Percentiles rank a stretch among this genome's conserved stretches.
Conservation (phyloP, 1,140 invertebrate genomes). For the Triops longicaudatus region DNA sequence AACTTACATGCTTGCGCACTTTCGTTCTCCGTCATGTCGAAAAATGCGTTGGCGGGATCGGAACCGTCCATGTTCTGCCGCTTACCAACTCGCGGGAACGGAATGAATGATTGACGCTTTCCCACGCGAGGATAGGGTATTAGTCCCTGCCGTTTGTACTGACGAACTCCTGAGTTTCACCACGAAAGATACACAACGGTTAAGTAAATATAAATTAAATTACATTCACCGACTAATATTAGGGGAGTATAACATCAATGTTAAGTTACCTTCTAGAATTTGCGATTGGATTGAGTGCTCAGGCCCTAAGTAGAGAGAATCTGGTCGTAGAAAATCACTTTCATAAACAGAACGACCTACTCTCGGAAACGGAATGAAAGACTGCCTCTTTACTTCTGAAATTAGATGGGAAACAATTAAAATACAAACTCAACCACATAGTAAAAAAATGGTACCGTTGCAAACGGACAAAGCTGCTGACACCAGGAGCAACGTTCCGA, state of each 20-base stretch:
- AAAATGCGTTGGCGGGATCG: background rate
- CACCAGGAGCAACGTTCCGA: background rate
- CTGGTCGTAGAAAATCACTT: background rate
- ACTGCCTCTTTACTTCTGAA: constrained; percentile 24
- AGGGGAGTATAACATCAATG: background rate
- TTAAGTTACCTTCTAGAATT: background rate
- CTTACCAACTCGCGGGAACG: constrained; percentile 27
- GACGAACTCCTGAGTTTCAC: background rate
- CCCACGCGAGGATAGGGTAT: constrained; percentile 28
- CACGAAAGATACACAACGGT: background rate
- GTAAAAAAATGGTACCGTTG: background rate
- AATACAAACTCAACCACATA: background rate
- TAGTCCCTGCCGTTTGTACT: constrained; percentile 23
- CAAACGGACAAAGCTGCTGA: background rate
- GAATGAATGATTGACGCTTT: constrained; percentile 27
- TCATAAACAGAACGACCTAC: constrained; percentile 20
- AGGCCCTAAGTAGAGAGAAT: background rate
- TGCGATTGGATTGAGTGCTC: background rate
- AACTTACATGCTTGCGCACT: background rate
- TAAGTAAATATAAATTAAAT: no score
- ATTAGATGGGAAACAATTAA: background rate
- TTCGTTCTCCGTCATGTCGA: background rate
- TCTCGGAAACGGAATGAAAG: constrained; percentile 27
- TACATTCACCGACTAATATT: no score
- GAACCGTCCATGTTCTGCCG: background rate